Conservation (phyloP, 1,140 invertebrate genomes). For the Reticulitermes speratus region DNA sequence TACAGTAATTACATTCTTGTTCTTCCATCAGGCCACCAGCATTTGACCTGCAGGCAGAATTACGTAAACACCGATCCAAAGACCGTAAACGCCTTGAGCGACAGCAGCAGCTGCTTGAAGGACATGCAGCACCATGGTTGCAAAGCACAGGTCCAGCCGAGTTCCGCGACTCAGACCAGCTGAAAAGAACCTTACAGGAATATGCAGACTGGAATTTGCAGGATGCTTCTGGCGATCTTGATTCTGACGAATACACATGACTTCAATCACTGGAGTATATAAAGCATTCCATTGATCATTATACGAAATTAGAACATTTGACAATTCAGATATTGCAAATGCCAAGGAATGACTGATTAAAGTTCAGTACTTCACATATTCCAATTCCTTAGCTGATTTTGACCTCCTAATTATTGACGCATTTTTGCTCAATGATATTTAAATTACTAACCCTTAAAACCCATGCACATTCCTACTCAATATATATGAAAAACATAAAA, state of each 20-base stretch:
- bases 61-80: slow-evolving; percentile 38
- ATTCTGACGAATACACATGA: background rate
- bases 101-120: background rate
- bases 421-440: no score
- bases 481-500: no score
- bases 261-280: background rate
- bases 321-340: background rate
- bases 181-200: background rate
- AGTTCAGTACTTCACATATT: background rate
- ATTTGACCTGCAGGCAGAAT: slow-evolving; percentile 40
- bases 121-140: background rate
- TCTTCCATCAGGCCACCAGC: slow-evolving; percentile 36
- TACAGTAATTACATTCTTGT: background rate
- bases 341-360: background rate
- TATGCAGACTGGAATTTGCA: background rate
- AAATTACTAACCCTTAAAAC: no score
- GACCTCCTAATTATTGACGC: no score
- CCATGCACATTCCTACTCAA: no score
- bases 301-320: background rate
- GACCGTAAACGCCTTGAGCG: background rate
- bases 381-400: no score
- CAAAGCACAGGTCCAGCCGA: background rate
- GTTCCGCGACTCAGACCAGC: background rate
- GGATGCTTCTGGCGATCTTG: background rate
- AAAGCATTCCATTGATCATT: no score